Evolutionary conservation across 35 echinoderm and acorn worm species (phyloP), one percentile per base, ranked within the genome.

Genomic region (Heliocidaris tuberculata): DNA sequence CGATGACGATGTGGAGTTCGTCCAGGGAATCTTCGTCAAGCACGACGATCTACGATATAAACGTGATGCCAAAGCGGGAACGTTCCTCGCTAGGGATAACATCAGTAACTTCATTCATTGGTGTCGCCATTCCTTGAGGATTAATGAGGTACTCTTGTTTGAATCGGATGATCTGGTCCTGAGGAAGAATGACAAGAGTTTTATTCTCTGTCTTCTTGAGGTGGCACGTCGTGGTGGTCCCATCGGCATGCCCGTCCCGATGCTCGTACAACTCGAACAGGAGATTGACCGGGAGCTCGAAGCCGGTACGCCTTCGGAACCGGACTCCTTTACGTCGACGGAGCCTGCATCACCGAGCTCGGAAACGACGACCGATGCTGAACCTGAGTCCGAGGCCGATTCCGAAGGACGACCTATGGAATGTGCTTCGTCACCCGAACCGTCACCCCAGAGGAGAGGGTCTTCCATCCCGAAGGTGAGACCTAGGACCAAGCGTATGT

Each of bases 61-160:
- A 78, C 70, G 48, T 2, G 88, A 94, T 31, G 98, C 98, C 49
- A 95, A 95, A 85, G 94, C 97, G 7, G 98, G 98, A 88, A 97
- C 98, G 31, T 99, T 99, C 85, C 90, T 96, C 47, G 98, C 98
- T 27, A 95, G 98, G 94, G 98, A 99, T 49, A 99, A 99, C 93
- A 96, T 99, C 56, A 99, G 98, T 94, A 99, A 99, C 90, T 99
- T 99, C 94, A 99, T 99, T 31, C 94, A 97, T 71, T 99, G 98
- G 98, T 99, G 98, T 97, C 86, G 98, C n/a, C 97, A 97, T 94
- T 99, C 93, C 49, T 86, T 99, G 21, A 96, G 94, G 59, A 97
- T 99, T 95, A 97, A 99, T 54, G 97, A 97, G 92, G 98, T 99
- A 17, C 92, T 99, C 10, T 93, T 99, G 31, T 99, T 99, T 54